Base-by-base conservation (phyloP, 2,888 invertebrate genomes). In the Bhutanitis thaidina region DNA sequence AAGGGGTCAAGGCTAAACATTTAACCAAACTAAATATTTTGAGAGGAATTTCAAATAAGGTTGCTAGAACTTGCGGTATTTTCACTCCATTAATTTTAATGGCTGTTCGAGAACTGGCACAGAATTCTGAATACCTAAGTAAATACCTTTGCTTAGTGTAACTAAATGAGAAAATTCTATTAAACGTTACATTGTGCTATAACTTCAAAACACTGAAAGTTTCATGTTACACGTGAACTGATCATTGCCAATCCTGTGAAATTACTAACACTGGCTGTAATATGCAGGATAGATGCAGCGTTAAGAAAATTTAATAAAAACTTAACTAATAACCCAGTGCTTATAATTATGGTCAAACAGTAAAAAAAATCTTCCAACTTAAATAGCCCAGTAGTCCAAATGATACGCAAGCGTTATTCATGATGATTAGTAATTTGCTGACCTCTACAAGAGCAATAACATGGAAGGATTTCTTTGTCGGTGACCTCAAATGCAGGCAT, bases 31-130 rank as follows among this genome's bases (percentile, higher is more conserved):
- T 50, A 36, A 44, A 40, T 40, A 40, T 45, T 50, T 39, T 50
- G 40, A 50, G 16, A 35, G 50, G 45, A 44, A 50, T 50, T 45
- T 40, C 29, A 29, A 50, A 45, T 45, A 40, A 45, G 50, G 35
- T 27, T 16, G 27, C 50, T 35, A 40, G 40, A 39, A 27, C 13
- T 44, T 45, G 45, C 39, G 50, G 45, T 50, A 35, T 39, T 35
- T 40, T 45, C 45, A 45, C 44, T 50, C 44, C 35, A 50, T 50
- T 50, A 50, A 50, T 50, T 50, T 45, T 50, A 50, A 50, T 50
- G 40, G 40, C 45, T 27, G 14, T 50, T 35, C 35, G 50, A n/a
- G 44, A 40, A 25, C 13, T 35, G 35, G 40, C 34, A 25, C 39
- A 29, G 45, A 50, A 50, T 45, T 45, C 35, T 13, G 40, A 50